Conservation (phyloP, 2,888 invertebrate genomes). For the Uropetala carovei region DNA sequence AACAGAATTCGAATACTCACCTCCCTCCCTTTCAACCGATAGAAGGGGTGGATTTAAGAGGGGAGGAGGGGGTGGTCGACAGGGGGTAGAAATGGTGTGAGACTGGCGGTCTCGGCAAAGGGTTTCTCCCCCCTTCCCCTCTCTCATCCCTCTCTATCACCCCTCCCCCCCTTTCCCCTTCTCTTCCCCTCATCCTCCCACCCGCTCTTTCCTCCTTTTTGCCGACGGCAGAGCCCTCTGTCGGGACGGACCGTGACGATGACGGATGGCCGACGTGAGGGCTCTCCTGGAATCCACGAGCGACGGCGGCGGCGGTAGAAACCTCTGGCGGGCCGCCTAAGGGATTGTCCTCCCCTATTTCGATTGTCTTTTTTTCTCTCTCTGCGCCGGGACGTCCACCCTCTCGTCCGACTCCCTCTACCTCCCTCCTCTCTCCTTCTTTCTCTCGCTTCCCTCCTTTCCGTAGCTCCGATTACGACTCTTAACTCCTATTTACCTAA, state of each 20-base stretch:
- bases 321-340: slow-evolving; percentile 58
- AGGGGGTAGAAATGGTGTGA: slow-evolving; percentile 31
- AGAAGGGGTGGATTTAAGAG: background rate
- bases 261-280: slow-evolving; percentile 63
- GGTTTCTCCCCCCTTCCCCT: background rate
- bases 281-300: slow-evolving; percentile 45
- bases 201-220: background rate
- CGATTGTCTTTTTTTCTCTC: slow-evolving; percentile 10
- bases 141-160: background rate
- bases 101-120: slow-evolving; percentile 53
- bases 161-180: background rate
- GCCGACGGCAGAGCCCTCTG: slow-evolving; percentile 55
- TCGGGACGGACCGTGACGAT: slow-evolving; percentile 61
- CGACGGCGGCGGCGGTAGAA: slow-evolving; percentile 29
- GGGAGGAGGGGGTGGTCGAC: background rate
- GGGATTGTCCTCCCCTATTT: slow-evolving; percentile 4
- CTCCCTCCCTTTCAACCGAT: background rate
- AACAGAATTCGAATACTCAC: background rate
- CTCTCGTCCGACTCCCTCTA: background rate
- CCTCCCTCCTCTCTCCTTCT: background rate
- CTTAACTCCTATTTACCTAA: background rate
- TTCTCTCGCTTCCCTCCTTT: background rate
- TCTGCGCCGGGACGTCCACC: background rate
- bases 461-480: background rate
- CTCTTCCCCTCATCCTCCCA: background rate